These are phyloP conservation scores for Muricea muricata DNA, from an alignment of 92 coral and sea anemone genomes.

Conservation along the genomic window DNA sequence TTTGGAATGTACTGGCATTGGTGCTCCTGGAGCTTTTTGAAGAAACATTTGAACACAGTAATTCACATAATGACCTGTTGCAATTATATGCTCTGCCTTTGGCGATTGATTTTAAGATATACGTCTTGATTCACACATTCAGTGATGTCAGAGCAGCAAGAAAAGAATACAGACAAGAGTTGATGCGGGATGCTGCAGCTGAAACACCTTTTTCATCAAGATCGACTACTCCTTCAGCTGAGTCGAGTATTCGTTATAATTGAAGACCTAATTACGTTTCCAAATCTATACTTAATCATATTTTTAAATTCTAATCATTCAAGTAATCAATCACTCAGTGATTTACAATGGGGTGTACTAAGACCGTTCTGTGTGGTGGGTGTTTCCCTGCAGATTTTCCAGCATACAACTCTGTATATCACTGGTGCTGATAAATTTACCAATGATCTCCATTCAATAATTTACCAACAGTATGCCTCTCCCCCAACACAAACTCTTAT, in stretches of 20 bases:
- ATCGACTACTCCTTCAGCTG: not conserved
- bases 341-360: too few relatives aligned
- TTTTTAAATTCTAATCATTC: too few relatives aligned
- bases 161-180: slow-evolving; percentile 46
- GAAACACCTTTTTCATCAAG: not conserved
- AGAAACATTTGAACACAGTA: slow-evolving; percentile 52
- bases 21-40: slow-evolving; percentile 59
- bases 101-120: slow-evolving; percentile 77
- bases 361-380: too few relatives aligned
- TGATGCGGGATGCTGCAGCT: not conserved
- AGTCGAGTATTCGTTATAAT: not conserved
- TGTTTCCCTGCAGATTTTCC: too few relatives aligned
- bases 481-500: too few relatives aligned
- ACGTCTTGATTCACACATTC: slow-evolving; percentile 64
- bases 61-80: slow-evolving; percentile 29
- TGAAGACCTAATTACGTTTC: too few relatives aligned
- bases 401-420: too few relatives aligned
- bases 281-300: too few relatives aligned
- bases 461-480: too few relatives aligned
- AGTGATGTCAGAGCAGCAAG: slow-evolving; percentile 55
- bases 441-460: too few relatives aligned
- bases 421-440: too few relatives aligned
- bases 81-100: slow-evolving; percentile 64
- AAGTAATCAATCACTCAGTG: too few relatives aligned
- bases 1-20: slow-evolving; percentile 60